A percentile compares a stretch with the other conserved stretches of the same genome.
Evolutionary conservation across 2,113 vertebrate species (phyloP).

Genomic region (Pseudois nayaur): DNA sequence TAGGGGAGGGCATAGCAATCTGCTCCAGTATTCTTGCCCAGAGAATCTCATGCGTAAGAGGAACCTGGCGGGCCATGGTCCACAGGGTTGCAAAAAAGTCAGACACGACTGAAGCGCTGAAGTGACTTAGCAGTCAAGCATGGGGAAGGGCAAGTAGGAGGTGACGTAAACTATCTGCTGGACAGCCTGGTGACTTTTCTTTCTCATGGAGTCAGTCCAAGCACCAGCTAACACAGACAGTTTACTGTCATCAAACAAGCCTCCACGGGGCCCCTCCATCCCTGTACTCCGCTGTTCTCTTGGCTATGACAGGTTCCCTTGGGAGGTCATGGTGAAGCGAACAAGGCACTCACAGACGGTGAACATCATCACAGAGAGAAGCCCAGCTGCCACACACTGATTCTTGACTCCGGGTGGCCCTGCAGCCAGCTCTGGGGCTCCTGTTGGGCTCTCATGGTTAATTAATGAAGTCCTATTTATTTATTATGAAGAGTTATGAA

Average conservation of each 20-base stretch:
- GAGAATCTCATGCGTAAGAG: neutral
- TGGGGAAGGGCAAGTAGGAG: neutral
- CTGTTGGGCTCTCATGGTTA: neutral
- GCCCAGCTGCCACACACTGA: neutral
- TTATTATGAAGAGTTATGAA: neutral
- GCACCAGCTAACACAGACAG: neutral
- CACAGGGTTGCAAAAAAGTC: neutral
- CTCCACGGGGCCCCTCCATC: rapidly evolving
- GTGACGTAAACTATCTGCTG: no score
- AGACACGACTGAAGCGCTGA: neutral
- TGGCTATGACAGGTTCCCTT: neutral
- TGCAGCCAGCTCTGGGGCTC: neutral
- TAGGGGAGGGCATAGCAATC: neutral
- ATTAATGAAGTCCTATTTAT: neutral
- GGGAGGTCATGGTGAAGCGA: neutral
- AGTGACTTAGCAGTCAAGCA: neutral
- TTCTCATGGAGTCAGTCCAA: neutral
- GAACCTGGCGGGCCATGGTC: rapidly evolving
- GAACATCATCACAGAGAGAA: neutral
- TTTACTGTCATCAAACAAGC: neutral
- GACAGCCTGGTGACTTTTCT: neutral
- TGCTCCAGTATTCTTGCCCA: neutral
- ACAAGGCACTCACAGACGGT: neutral
- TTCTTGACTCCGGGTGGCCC: neutral
- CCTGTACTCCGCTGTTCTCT: neutral